Percentiles rank a stretch among this genome's conserved stretches.
Conservation (phyloP, 2,888 invertebrate genomes). For the Trilocha varians region DNA sequence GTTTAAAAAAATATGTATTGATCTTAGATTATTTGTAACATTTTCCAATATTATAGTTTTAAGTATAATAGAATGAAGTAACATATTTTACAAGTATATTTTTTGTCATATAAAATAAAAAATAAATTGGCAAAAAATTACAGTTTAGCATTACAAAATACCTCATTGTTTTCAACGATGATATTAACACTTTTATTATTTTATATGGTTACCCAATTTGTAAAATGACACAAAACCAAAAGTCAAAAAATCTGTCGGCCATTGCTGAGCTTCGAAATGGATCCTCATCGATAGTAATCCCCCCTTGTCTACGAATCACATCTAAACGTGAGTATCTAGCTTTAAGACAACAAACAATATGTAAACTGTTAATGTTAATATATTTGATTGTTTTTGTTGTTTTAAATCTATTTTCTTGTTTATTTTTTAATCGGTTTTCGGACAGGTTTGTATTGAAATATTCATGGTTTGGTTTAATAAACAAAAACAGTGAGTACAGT, state of each 20-base stretch:
- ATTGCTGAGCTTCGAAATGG: not conserved
- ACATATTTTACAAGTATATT: too few relatives aligned
- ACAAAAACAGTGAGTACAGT: too few relatives aligned
- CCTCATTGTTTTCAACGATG: conserved; percentile 56
- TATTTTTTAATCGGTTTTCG: too few relatives aligned
- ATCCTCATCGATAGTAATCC: not conserved
- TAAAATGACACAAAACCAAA: conserved; percentile 73
- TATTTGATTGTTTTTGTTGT: conserved; percentile 6
- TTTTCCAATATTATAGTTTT: too few relatives aligned
- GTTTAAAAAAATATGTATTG: too few relatives aligned
- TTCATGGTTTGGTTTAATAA: too few relatives aligned
- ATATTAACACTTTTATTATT: conserved; percentile 74
- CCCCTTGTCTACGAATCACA: not conserved
- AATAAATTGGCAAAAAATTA: conserved; percentile 6
- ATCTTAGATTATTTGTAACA: too few relatives aligned
- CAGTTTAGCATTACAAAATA: conserved; percentile 8
- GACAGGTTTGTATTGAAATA: too few relatives aligned
- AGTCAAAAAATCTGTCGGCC: conserved; percentile 52
- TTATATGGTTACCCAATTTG: conserved; percentile 72
- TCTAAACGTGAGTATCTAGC: conserved; percentile 52
- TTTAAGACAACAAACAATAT: conserved; percentile 14
- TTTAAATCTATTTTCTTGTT: not conserved
- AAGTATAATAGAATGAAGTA: too few relatives aligned
- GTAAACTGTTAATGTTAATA: conserved; percentile 4
- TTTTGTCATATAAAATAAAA: not conserved